phyloP scores from a whole-genome alignment of 2,797 vertebrate genomes.

The Chrysocyon brachyurus region DNA sequence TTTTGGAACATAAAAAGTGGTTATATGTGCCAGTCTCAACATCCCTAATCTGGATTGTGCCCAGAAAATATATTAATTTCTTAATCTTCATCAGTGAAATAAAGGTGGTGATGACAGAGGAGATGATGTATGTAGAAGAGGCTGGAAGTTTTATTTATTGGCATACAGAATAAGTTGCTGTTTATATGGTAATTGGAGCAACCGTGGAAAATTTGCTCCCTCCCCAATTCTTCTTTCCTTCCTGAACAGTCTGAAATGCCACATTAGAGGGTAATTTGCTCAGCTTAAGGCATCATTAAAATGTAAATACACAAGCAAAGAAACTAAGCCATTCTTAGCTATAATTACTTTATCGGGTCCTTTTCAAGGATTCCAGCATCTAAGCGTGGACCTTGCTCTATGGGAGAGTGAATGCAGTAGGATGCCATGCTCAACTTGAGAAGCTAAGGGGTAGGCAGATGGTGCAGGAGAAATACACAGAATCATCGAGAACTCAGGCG shows the following conservation, averaged over 20 bases:
- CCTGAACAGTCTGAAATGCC: constrained; percentile 2
- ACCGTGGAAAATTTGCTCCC: neutral
- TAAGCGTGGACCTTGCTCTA: neutral
- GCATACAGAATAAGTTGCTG: neutral
- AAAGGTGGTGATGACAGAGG: neutral
- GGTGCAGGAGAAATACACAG: neutral
- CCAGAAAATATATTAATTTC: neutral
- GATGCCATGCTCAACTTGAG: no score
- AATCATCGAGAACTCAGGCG: neutral
- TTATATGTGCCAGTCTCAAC: neutral
- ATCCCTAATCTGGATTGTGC: neutral
- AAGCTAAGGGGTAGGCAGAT: neutral
- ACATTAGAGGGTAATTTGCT: constrained; percentile 2
- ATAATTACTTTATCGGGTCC: neutral
- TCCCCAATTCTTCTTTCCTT: constrained; percentile 1
- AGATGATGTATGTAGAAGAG: neutral
- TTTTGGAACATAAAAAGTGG: neutral
- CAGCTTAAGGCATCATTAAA: neutral
- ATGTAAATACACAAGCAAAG: constrained; percentile 32
- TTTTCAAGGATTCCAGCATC: neutral
- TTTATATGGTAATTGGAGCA: neutral
- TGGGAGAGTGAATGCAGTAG: neutral
- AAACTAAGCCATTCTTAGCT: neutral
- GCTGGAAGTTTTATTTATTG: neutral
- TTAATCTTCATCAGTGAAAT: neutral